Percentiles rank a stretch among this genome's conserved stretches.
Evolutionary conservation across 2,113 vertebrate genomes (phyloP).

Genomic region (Apus apus): DNA sequence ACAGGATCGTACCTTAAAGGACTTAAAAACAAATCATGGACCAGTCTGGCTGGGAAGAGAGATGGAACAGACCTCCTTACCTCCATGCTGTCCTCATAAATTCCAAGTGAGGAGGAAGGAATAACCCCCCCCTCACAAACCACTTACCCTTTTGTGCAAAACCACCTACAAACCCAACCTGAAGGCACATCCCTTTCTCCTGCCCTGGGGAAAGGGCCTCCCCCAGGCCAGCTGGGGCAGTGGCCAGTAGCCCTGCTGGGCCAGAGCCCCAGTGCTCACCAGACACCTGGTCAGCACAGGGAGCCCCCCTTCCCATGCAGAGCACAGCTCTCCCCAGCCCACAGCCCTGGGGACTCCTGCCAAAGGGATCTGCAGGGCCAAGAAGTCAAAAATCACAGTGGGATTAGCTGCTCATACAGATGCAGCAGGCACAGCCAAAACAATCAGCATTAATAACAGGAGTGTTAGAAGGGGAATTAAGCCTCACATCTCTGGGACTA

Average conservation of each 20-base stretch:
- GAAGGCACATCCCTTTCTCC: not conserved
- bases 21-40: not conserved
- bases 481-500: not conserved
- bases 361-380: not conserved
- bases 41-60: not conserved
- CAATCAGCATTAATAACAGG: not conserved
- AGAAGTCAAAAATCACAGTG: not conserved
- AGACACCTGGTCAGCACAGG: not conserved
- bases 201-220: not conserved
- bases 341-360: not conserved
- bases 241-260: not conserved
- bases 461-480: not conserved
- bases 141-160: not conserved
- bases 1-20: not conserved
- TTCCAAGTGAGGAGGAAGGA: not conserved
- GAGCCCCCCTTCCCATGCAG: not conserved
- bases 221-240: not conserved
- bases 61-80: not conserved
- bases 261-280: not conserved
- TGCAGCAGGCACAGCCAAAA: not conserved
- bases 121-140: accelerated
- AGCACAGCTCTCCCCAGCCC: not conserved
- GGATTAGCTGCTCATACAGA: constrained; percentile 5
- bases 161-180: not conserved
- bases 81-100: not conserved